Evolutionary conservation across 2,113 vertebrate genomes (phyloP), one percentile per base, ranked within the genome.

Genomic region (Anas platyrhynchos): DNA sequence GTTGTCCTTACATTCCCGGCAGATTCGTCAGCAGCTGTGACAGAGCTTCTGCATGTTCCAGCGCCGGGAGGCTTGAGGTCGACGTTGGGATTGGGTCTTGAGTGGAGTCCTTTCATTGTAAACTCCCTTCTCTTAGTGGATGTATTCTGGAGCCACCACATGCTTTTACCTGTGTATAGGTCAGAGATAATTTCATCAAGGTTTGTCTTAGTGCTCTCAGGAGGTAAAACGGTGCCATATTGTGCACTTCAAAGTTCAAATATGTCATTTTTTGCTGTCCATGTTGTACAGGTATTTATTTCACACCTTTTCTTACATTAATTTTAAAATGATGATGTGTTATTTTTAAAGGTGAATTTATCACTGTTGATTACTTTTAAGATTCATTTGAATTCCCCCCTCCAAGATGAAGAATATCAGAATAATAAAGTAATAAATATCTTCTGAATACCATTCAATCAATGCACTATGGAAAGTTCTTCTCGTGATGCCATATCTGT

Each of bases 271-370:
- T 48, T 18, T 46, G 20, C 78, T 89, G 32, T 23, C 38, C 9
- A 1, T 48, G 27, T 38, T 58, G 41, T 18, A 6, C 2, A 72
- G 32, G 27, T 61, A 66, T 52, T 78, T 59, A 13, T 71, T 90
- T 80, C 52, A 8, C 26, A 36, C 59, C 3, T 80, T 77, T 83
- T 62, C 55, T 78, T 61, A 36, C 25, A 18, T 72, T 46, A 32
- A 26, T 67, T 74, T 52, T 26, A 52, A 81, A 88, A 86, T 20
- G 15, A 38, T 31, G 12, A 46, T 32, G 11, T 36, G 3, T 52
- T 31, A 58, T 7, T 78, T 91, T 88, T 88, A 38, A 46, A 50
- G 22, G 8, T 78, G 86, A 91, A 71, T 83, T 83, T 86, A 55
- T n/a, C 46, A 63, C 32, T 44, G 13, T 32, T 8, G 4, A 7